A percentile compares a stretch with the other conserved stretches of the same genome.
These are phyloP conservation scores for Acleris literana DNA, from an alignment of 2,888 invertebrate species.

Conservation along the genomic window DNA sequence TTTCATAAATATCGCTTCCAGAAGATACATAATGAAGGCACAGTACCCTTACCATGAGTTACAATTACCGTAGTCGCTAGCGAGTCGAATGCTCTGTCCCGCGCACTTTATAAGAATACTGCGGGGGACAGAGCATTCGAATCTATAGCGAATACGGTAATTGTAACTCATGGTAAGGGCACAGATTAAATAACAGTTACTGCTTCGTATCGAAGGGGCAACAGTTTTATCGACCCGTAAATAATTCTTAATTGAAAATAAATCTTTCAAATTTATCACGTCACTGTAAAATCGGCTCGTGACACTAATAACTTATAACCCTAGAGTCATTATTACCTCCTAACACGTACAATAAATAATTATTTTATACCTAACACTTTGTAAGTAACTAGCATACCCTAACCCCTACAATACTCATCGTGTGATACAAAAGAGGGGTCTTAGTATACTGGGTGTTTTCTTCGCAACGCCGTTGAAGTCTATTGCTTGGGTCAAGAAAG, in stretches of 20 bases:
- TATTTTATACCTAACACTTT: conserved; percentile 16
- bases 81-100: no score
- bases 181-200: no score
- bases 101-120: no score
- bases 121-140: no score
- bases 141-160: no score
- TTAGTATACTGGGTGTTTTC: background rate
- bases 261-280: conserved; percentile 2
- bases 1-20: no score
- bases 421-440: background rate
- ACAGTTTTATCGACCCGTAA: background rate
- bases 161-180: no score
- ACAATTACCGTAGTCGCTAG: no score
- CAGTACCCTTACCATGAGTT: no score
- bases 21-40: no score
- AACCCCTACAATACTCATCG: background rate
- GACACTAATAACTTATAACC: conserved; percentile 18
- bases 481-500: conserved; percentile 37
- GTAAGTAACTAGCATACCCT: background rate
- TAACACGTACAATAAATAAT: conserved; percentile 10
- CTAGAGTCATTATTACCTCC: conserved; percentile 21
- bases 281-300: conserved; percentile 16
- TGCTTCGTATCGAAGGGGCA: background rate
- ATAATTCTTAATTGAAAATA: conserved; percentile 1
- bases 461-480: conserved; percentile 30